phyloP scores from a whole-genome alignment of 2,888 invertebrate species.

The Portevinia maculata region DNA sequence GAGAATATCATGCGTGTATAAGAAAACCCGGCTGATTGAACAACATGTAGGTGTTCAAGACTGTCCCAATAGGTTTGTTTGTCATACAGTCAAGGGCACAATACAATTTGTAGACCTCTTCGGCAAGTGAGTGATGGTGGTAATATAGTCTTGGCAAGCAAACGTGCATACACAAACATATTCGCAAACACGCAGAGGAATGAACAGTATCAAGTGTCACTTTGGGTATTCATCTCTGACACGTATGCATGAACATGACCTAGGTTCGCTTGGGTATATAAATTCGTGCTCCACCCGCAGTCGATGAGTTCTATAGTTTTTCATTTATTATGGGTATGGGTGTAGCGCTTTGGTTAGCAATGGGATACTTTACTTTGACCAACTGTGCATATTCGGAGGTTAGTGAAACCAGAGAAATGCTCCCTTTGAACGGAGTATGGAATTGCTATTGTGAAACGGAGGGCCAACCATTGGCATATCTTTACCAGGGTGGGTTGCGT shows the following conservation, averaged over 20 bases:
- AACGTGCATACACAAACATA: slow-evolving; percentile 15
- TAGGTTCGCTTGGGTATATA: slow-evolving; percentile 38
- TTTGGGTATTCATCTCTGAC: slow-evolving; percentile 31
- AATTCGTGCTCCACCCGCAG: slow-evolving; percentile 13
- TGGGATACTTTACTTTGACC: slow-evolving; percentile 17
- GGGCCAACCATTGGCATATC: slow-evolving; percentile 14
- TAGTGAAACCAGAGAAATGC: slow-evolving; percentile 50
- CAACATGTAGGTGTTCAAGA: not conserved
- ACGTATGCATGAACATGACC: slow-evolving; percentile 43
- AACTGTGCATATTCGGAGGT: slow-evolving; percentile 11
- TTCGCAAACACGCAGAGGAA: slow-evolving; percentile 10
- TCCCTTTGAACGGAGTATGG: slow-evolving; percentile 54
- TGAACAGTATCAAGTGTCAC: slow-evolving; percentile 56
- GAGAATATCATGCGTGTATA: slow-evolving; percentile 16
- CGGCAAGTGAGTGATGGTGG: slow-evolving; percentile 24
- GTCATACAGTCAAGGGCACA: slow-evolving; percentile 13
- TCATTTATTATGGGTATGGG: slow-evolving; percentile 2
- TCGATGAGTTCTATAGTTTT: not conserved
- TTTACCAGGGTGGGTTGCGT: slow-evolving; percentile 20
- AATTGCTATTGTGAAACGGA: slow-evolving; percentile 43
- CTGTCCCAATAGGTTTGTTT: slow-evolving; percentile 2
- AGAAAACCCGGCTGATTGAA: slow-evolving; percentile 1
- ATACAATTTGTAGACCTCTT: not conserved
- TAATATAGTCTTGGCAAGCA: slow-evolving; percentile 39
- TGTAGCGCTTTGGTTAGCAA: not conserved